These are phyloP conservation scores for Leptosomus discolor DNA, from an alignment of 2,113 vertebrate species.

Conservation along the genomic window DNA sequence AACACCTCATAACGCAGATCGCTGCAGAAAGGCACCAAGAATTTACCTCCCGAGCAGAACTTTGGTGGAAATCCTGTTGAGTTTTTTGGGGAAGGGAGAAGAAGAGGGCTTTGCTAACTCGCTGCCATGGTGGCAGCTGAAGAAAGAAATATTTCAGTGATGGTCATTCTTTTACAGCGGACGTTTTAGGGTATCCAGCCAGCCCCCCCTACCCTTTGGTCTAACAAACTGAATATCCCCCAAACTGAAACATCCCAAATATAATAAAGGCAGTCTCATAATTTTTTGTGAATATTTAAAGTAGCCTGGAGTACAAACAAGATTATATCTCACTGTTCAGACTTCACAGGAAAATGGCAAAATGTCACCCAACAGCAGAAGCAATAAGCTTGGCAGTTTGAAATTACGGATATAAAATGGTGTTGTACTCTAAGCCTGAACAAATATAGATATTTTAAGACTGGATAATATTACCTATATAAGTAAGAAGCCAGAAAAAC, in stretches of 20 bases:
- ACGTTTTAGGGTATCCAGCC: neutral
- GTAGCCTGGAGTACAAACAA: neutral
- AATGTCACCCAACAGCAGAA: neutral
- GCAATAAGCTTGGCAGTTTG: neutral
- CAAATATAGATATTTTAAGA: neutral
- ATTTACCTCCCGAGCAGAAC: neutral
- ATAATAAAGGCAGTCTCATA: neutral
- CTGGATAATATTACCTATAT: neutral
- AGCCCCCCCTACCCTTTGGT: fast-evolving
- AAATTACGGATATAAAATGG: neutral
- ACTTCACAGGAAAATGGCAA: neutral
- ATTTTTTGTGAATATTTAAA: neutral
- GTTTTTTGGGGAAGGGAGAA: neutral
- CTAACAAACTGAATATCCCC: neutral
- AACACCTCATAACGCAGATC: neutral
- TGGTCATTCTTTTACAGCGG: neutral
- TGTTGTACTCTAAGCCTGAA: neutral
- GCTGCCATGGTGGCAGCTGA: neutral
- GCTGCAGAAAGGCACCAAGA: neutral
- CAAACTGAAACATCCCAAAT: neutral
- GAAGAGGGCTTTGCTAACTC: neutral
- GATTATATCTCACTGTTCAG: neutral
- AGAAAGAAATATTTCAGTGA: neutral
- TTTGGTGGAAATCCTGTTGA: neutral
- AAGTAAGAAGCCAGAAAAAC: neutral